Conservation (phyloP, 2,888 invertebrate species). For the Lepas anatifera region DNA sequence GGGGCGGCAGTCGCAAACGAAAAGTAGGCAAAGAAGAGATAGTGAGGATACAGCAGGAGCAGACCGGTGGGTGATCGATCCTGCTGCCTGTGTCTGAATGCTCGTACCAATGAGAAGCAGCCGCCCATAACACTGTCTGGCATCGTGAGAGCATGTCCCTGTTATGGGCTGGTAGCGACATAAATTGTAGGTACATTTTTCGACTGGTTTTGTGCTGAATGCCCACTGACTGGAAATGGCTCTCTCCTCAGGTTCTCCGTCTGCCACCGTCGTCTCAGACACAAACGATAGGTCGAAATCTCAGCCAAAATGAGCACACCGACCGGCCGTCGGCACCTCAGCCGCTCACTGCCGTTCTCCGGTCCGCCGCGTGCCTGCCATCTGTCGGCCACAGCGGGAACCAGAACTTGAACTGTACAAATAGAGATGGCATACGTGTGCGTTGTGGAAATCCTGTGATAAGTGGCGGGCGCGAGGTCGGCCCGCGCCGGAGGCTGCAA, state of each 20-base stretch:
- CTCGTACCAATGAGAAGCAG: too few species aligned
- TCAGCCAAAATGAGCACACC: slow-evolving; percentile 4
- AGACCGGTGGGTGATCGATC: too few species aligned
- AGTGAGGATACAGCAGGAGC: background rate
- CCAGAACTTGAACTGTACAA: slow-evolving; percentile 1
- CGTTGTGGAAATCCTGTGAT: background rate
- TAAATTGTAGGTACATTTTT: too few species aligned
- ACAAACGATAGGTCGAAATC: background rate
- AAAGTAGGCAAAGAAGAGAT: slow-evolving; percentile 6
- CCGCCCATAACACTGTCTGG: too few species aligned
- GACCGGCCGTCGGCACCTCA: background rate
- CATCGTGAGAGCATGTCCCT: too few species aligned
- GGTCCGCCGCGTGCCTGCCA: background rate
- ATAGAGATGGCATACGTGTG: slow-evolving; percentile 1
- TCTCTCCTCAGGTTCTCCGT: too few species aligned
- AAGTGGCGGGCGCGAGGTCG: too few species aligned
- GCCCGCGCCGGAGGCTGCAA: background rate
- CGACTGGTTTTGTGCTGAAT: too few species aligned
- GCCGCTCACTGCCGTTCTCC: background rate
- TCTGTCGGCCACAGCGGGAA: background rate
- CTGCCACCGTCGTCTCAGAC: too few species aligned
- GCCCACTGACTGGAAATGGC: too few species aligned
- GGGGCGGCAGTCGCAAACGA: background rate
- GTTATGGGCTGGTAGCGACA: too few species aligned
- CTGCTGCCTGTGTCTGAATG: too few species aligned